Conservation (phyloP, 2,113 vertebrate genomes). For the Aldabrachelys gigantea region DNA sequence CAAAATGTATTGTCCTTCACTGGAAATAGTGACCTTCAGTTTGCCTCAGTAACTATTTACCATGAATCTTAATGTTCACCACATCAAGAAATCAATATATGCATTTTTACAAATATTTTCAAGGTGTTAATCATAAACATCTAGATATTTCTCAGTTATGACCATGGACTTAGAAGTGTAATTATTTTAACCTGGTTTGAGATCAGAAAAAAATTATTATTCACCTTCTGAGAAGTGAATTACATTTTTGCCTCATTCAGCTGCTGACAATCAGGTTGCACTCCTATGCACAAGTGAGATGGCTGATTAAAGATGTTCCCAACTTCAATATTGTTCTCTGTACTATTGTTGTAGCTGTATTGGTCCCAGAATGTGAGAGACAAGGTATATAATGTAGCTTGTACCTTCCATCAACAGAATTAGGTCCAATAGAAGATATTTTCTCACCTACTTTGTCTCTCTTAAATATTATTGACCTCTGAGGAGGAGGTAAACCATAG, state of each 20-base stretch:
- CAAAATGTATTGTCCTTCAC: slow-evolving; percentile 13
- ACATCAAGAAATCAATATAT: not conserved
- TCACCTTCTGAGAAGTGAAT: not conserved
- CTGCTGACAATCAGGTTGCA: not conserved
- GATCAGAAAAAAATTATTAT: not conserved
- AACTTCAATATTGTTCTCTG: not conserved
- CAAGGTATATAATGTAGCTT: not conserved
- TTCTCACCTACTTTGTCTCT: not conserved
- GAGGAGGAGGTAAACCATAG: not conserved
- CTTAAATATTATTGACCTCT: not conserved
- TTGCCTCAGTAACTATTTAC: not conserved
- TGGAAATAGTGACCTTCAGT: not conserved
- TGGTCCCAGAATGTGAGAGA: not conserved
- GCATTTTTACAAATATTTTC: not conserved
- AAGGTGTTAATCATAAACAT: not conserved
- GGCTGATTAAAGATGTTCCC: not conserved
- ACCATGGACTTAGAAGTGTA: not conserved
- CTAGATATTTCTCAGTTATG: not conserved
- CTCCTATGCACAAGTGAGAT: slow-evolving; percentile 1
- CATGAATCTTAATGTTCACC: not conserved
- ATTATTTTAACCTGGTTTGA: not conserved
- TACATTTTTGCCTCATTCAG: not conserved
- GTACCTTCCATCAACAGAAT: not conserved
- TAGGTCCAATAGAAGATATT: not conserved
- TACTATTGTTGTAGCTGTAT: not conserved